Base-by-base conservation (phyloP, 2,797 vertebrate genomes). In the Percopsis omiscomaycus region DNA sequence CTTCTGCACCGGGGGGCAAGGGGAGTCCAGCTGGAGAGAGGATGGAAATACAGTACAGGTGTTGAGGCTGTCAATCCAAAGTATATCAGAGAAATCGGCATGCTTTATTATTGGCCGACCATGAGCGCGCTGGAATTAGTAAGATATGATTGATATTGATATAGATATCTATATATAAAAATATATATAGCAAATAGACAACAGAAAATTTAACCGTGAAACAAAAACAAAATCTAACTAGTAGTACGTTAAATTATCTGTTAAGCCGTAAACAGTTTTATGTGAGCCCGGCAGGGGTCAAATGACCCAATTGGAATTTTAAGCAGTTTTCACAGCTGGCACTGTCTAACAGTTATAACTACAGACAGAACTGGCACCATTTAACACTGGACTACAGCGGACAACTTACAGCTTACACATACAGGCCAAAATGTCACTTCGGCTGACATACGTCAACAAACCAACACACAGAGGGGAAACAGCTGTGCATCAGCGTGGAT, bases 1-100 rank as follows among this genome's bases (percentile, higher is more conserved):
- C 82, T 92, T 96, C 92, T 96, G 94, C 62, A 96, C 94, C 3
- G 98, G 97, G 27, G 97, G 97, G 68, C 90, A 85, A 5, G 83
- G 83, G 0, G 86, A 82, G 59, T 96, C 94, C 92, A 94, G 78
- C 98, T 99, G 89, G 54, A 57, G 87, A 59, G 51, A 61, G 84
- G 47, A 30, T 6, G 5, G 13, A 64, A 30, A 64, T 3, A 52
- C 3, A 3, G 14, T 30, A n/a, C 27, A 32, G 5, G 11, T 12
- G 11, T 44, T 5, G 42, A 58, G 9, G 37, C 9, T 37, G 37
- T 37, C 22, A 22, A 22, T 22, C 22, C 22, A 1, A 22, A 22
- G 22, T 22, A 22, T 22, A 22, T 22, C 22, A 22, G 22, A 22
- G 22, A 22, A 22, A 9, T 37, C 9, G 4, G 9, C 5, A 37